phyloP scores from a whole-genome alignment of 2,888 invertebrate species.

The Ferrisia virgata region DNA sequence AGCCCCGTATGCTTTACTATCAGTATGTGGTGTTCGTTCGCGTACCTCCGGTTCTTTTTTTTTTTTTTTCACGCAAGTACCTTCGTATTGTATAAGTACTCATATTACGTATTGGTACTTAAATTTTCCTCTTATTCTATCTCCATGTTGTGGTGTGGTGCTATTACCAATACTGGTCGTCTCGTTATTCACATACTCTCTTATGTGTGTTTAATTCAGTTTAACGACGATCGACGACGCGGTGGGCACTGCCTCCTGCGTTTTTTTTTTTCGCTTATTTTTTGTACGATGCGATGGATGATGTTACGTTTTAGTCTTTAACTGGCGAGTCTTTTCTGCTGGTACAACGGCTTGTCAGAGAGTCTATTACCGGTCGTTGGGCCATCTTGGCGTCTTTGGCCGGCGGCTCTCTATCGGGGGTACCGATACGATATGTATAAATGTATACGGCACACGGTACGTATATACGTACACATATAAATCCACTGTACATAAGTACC shows the following conservation, averaged over 20 bases:
- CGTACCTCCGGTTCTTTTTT: background rate
- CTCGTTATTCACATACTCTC: too few species aligned
- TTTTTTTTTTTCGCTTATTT: background rate
- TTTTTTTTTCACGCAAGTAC: background rate
- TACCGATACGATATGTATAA: conserved; percentile 28
- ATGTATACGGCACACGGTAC: too few species aligned
- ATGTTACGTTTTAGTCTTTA: background rate
- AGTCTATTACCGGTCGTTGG: conserved; percentile 30
- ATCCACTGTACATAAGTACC: too few species aligned
- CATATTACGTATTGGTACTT: background rate
- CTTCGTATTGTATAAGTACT: too few species aligned
- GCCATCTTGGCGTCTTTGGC: conserved; percentile 37
- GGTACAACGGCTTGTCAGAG: conserved; percentile 22
- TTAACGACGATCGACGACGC: too few species aligned
- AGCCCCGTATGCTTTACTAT: conserved; percentile 32
- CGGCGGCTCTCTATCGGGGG: conserved; percentile 35
- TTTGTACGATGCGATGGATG: background rate
- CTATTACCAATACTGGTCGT: too few species aligned
- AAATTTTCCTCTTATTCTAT: too few species aligned
- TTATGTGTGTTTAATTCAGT: too few species aligned
- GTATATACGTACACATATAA: too few species aligned
- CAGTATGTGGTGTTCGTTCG: conserved; percentile 9
- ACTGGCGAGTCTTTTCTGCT: background rate
- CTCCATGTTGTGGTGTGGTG: too few species aligned
- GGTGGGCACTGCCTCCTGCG: too few species aligned